Base-by-base conservation (phyloP, 2,797 vertebrate genomes). In the Sebastes paucispinis region DNA sequence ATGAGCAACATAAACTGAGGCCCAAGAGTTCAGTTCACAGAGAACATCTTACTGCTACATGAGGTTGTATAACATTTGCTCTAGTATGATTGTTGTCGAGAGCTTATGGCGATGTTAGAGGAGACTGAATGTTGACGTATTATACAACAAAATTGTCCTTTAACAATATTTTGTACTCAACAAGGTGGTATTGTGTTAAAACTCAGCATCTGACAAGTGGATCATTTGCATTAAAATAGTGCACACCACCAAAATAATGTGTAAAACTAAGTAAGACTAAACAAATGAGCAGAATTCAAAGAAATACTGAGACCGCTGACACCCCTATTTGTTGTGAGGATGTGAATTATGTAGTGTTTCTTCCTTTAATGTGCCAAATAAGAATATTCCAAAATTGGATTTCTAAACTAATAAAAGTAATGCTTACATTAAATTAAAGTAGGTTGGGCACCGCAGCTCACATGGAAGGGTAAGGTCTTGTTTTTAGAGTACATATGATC, bases 171-270 rank as follows among this genome's bases (percentile, higher is more conserved):
- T 65, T 73, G 47, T 18, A 4, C 74, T 62, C 73, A 20, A 57
- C 47, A 2, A 62, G 63, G 36, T 62, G 72, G 27, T 66, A 24
- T 18, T 25, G 54, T 73, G 70, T 43, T 59, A 67, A 82, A 78
- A 55, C 29, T 36, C 50, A 60, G 16, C 59, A 50, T 78, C 34
- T 75, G 70, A 69, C 39, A 63, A 71, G 58, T 22, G 54, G 20
- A 31, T 57, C 36, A 47, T 72, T 60, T 74, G 31, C 60, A 85
- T 81, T 81, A 55, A 9, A 52, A n/a, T n/a, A 52, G 18, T n/a
- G 47, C 12, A 32, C 6, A 2, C 10, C 34, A 2, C n/a, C 12
- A 5, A 36, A 69, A 52, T 27, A 22, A 13, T 12, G 25, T 69
- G 31, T 58, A 52, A 70, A 86, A 73, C 20, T 18, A 50, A 34